Conservation (phyloP, 2,888 invertebrate species). For the Hemicrepidius hirtus region DNA sequence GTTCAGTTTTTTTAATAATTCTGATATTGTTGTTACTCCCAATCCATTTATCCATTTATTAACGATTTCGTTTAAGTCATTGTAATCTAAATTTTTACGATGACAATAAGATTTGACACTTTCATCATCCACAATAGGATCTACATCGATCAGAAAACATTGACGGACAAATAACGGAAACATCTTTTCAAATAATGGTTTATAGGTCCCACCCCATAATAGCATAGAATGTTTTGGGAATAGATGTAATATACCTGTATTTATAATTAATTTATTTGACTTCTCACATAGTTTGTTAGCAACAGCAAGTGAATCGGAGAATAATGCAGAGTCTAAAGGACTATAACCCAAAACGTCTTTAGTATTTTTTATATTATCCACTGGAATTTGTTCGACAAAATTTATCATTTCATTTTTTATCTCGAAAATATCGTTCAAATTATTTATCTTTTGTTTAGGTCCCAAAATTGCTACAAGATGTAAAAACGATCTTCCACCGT, state of each 20-base stretch:
- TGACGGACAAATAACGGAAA: not conserved
- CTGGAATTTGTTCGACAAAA: not conserved
- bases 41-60: not conserved
- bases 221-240: not conserved
- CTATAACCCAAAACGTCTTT: constrained; percentile 15
- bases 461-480: not conserved
- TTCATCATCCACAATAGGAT: too few relatives aligned
- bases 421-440: not conserved
- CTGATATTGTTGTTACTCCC: not conserved
- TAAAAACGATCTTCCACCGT: not conserved
- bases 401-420: not conserved
- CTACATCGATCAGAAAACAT: not conserved
- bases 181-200: not conserved
- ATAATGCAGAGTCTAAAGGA: constrained; percentile 24
- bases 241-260: not conserved
- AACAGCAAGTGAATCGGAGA: not conserved
- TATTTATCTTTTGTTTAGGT: too few relatives aligned
- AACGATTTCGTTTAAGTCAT: not conserved
- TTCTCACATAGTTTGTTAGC: constrained; percentile 6
- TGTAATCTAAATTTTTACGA: too few relatives aligned
- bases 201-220: too few relatives aligned
- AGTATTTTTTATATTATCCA: not conserved
- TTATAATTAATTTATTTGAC: not conserved
- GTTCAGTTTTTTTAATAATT: not conserved
- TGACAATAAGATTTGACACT: too few relatives aligned